A percentile compares a stretch with the other conserved stretches of the same genome.
phyloP scores from a whole-genome alignment of 2,113 vertebrate species.

The Pteronura brasiliensis region DNA sequence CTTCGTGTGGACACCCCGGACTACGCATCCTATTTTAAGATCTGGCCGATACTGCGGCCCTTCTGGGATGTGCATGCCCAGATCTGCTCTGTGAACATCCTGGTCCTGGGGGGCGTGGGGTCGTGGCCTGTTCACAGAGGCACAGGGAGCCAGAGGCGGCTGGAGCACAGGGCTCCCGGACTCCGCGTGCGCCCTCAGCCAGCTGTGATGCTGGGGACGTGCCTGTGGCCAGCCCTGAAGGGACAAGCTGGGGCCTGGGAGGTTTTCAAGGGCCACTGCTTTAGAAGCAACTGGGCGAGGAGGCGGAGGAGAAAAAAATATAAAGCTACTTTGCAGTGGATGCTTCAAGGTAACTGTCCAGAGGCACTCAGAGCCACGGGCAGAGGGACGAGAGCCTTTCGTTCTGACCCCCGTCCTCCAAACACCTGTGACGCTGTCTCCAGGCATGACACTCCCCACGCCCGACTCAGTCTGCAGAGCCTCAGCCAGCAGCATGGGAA shows the following conservation, averaged over 20 bases:
- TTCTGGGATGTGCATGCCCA: accelerated
- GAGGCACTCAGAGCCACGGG: accelerated
- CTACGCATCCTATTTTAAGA: accelerated
- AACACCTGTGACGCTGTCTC: not conserved
- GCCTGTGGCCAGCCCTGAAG: no score
- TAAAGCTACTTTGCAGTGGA: accelerated
- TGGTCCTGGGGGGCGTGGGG: accelerated
- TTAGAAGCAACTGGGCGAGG: not conserved
- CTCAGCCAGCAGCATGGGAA: accelerated
- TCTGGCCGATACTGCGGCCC: not conserved
- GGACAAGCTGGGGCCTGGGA: not conserved
- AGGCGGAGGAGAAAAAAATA: not conserved
- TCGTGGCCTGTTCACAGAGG: not conserved
- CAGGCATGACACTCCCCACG: accelerated
- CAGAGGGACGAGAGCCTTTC: not conserved
- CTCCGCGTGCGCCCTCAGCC: not conserved
- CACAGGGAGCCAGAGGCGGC: not conserved
- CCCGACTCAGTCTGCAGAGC: accelerated
- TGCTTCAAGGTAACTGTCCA: not conserved
- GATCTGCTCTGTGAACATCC: not conserved
- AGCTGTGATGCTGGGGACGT: accelerated
- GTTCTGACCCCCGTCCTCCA: not conserved
- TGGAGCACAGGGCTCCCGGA: not conserved
- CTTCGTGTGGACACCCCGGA: accelerated
- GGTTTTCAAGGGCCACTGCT: not conserved